phyloP scores from a whole-genome alignment of 30 jellyfish, hydroid and myxozoan species.

The Cassiopea andromeda region DNA sequence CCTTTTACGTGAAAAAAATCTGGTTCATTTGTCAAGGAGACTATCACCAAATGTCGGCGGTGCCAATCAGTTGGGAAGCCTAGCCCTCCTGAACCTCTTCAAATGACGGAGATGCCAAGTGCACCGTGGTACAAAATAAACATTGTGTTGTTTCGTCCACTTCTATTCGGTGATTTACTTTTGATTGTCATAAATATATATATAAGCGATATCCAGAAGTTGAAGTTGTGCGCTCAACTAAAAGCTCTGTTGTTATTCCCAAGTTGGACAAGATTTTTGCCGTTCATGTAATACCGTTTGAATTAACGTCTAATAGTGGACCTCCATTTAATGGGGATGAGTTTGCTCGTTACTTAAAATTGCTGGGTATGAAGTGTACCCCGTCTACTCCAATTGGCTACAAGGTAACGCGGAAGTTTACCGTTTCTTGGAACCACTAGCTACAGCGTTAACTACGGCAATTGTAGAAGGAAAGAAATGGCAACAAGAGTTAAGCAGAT shows the following conservation, averaged over 20 bases:
- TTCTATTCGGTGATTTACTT: slow-evolving; percentile 62
- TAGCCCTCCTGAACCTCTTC: slow-evolving; percentile 44
- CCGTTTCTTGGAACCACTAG: slow-evolving; percentile 51
- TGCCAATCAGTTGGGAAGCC: slow-evolving; percentile 57
- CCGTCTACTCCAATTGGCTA: slow-evolving; percentile 58
- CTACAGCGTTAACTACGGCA: slow-evolving; percentile 50
- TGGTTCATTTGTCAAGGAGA: slow-evolving; percentile 17
- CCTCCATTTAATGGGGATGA: slow-evolving; percentile 73
- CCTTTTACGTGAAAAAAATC: background rate
- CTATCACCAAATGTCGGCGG: slow-evolving; percentile 22
- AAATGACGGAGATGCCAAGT: slow-evolving; percentile 14
- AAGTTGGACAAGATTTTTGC: slow-evolving; percentile 46
- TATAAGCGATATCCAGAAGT: slow-evolving; percentile 64
- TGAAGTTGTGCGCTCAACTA: slow-evolving; percentile 65
- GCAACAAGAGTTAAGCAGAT: slow-evolving; percentile 60
- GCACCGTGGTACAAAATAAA: slow-evolving; percentile 28
- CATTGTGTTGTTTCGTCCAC: slow-evolving; percentile 56
- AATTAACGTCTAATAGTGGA: slow-evolving; percentile 55
- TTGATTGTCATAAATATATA: slow-evolving; percentile 46
- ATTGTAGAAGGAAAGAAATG: slow-evolving; percentile 53
- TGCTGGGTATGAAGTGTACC: slow-evolving; percentile 32
- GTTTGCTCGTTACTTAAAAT: slow-evolving; percentile 43
- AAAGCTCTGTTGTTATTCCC: slow-evolving; percentile 50
- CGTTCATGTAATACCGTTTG: slow-evolving; percentile 36
- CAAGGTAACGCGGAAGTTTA: slow-evolving; percentile 60